Evolutionary conservation across 2,797 vertebrate species (phyloP).

Genomic region (Parambassis ranga): DNA sequence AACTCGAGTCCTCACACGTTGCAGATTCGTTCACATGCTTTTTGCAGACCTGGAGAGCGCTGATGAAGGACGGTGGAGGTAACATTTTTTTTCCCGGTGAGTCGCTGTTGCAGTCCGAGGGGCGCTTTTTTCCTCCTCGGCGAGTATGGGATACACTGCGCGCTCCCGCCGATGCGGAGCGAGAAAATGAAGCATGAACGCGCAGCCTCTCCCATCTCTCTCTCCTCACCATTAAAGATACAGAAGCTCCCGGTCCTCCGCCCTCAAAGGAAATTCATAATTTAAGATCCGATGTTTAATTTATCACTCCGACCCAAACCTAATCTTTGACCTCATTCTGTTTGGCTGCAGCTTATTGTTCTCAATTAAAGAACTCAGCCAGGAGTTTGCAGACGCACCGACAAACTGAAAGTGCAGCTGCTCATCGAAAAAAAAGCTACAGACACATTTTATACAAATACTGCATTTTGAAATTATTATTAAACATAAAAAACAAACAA

Average conservation of each 20-base stretch:
- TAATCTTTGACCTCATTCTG: slow-evolving; percentile 69
- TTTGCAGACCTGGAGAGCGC: slow-evolving; percentile 43
- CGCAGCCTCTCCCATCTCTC: slow-evolving; percentile 84
- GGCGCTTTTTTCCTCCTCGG: slow-evolving; percentile 63
- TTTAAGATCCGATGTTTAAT: slow-evolving; percentile 71
- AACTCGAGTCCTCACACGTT: slow-evolving; percentile 46
- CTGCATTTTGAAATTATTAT: background rate
- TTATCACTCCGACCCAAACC: slow-evolving; percentile 44
- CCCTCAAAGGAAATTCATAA: slow-evolving; percentile 71
- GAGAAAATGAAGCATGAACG: slow-evolving; percentile 71
- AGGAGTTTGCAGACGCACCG: slow-evolving; percentile 12
- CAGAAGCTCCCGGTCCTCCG: slow-evolving; percentile 57
- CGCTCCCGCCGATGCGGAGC: slow-evolving; percentile 70
- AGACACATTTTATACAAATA: background rate
- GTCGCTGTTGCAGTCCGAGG: slow-evolving; percentile 59
- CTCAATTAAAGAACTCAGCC: slow-evolving; percentile 2
- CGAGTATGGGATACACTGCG: slow-evolving; percentile 68
- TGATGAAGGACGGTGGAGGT: slow-evolving; percentile 54
- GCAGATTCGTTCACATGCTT: slow-evolving; percentile 55
- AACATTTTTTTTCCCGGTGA: slow-evolving; percentile 79
- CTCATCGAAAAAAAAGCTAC: background rate
- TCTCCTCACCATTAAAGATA: slow-evolving; percentile 74
- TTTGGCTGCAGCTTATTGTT: slow-evolving; percentile 29
- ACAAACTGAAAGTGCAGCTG: background rate
- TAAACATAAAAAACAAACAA: background rate